A percentile compares a stretch with the other conserved stretches of the same genome.
Conservation (phyloP, 53 echinoderm and acorn worm species). For the Glandiceps talaboti region DNA sequence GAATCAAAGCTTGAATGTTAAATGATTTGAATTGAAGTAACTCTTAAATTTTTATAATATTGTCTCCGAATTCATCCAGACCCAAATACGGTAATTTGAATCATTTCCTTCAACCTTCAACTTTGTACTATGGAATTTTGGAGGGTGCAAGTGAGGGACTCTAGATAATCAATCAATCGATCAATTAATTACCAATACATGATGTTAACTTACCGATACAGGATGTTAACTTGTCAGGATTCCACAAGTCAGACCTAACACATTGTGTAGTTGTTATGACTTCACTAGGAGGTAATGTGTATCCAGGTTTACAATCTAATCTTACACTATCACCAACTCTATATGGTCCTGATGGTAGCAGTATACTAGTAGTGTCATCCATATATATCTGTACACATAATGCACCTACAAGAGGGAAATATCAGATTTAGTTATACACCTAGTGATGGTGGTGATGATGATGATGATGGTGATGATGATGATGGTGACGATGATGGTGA, state of each 20-base stretch:
- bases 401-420: background rate
- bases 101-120: too few relatives aligned
- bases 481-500: constrained; percentile 9
- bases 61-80: too few relatives aligned
- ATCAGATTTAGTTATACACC: background rate
- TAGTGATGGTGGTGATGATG: constrained; percentile 6
- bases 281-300: background rate
- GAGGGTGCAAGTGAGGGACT: too few relatives aligned
- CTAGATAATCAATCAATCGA: too few relatives aligned
- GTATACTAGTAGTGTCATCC: background rate
- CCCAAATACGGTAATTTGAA: too few relatives aligned
- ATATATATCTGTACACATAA: background rate
- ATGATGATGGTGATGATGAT: constrained; percentile 9
- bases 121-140: too few relatives aligned
- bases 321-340: background rate
- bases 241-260: background rate
- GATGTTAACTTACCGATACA: background rate
- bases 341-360: background rate
- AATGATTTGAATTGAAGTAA: too few relatives aligned
- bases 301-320: background rate
- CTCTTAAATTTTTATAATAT: too few relatives aligned
- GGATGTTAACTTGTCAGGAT: background rate
- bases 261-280: background rate
- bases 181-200: too few relatives aligned
- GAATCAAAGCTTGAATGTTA: too few relatives aligned